Conservation (phyloP, 1,140 invertebrate species). For the Diploscapter pachys region DNA sequence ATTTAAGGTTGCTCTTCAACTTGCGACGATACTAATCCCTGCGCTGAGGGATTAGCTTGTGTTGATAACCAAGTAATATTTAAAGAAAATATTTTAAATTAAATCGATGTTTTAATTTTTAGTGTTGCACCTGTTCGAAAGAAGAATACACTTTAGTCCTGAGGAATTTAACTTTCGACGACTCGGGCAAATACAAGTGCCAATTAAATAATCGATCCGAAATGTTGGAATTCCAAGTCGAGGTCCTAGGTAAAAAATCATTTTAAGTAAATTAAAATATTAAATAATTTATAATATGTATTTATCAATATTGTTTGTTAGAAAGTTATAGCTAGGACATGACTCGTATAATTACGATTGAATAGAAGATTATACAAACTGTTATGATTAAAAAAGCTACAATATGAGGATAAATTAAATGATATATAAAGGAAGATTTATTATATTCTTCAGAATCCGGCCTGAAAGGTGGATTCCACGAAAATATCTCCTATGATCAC, state of each 20-base stretch:
- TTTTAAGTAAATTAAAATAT: too few species aligned
- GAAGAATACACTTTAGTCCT: slow-evolving; percentile 39
- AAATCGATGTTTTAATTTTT: too few species aligned
- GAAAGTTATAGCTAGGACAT: too few species aligned
- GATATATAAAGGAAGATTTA: too few species aligned
- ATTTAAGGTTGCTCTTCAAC: slow-evolving; percentile 24
- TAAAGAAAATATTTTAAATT: too few species aligned
- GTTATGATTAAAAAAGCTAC: too few species aligned
- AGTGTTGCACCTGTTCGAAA: slow-evolving; percentile 32
- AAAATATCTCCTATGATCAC: slow-evolving; percentile 44
- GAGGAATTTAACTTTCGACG: slow-evolving; percentile 40
- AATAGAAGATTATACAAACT: too few species aligned
- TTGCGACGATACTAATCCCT: slow-evolving; percentile 31
- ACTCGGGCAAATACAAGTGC: slow-evolving; percentile 40
- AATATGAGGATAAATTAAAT: too few species aligned
- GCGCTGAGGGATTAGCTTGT: slow-evolving; percentile 33
- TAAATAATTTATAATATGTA: too few species aligned
- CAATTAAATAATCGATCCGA: slow-evolving; percentile 36
- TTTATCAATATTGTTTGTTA: too few species aligned
- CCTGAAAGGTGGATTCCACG: slow-evolving; percentile 39
- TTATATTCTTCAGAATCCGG: slow-evolving; percentile 33
- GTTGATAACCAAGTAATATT: slow-evolving; percentile 25
- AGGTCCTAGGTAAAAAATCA: slow-evolving; percentile 35
- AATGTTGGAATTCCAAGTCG: slow-evolving; percentile 41
- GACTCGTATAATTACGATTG: too few species aligned